Conservation (phyloP, 35 echinoderm and acorn worm species). For the Apostichopus californicus region DNA sequence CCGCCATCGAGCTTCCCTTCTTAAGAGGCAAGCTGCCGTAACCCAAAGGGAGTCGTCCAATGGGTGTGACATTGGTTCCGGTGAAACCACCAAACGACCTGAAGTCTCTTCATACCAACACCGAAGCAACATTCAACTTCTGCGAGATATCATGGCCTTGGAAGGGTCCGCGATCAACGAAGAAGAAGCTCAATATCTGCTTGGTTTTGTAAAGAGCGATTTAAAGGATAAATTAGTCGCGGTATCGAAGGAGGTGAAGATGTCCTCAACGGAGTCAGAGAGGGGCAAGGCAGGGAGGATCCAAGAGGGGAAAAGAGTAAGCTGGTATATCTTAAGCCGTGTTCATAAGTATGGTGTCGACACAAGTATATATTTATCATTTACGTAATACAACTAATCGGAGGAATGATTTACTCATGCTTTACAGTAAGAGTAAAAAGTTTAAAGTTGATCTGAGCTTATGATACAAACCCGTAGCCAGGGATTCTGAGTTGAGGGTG, state of each 20-base stretch:
- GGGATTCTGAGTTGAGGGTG: not conserved
- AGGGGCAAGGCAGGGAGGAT: not conserved
- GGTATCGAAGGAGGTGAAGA: not conserved
- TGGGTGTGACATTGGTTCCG: too few species aligned
- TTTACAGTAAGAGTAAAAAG: too few species aligned
- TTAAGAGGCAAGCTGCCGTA: too few species aligned
- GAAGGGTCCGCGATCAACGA: not conserved
- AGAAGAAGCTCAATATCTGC: not conserved
- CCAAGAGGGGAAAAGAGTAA: not conserved
- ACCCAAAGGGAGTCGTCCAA: too few species aligned
- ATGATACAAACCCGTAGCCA: not conserved
- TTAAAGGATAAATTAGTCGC: not conserved
- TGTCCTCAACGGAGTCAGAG: too few species aligned
- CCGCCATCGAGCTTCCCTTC: too few species aligned
- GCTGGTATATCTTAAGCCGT: not conserved
- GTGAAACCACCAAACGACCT: too few species aligned
- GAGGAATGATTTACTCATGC: not conserved
- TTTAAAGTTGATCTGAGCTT: too few species aligned
- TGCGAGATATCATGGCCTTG: not conserved
- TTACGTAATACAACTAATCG: not conserved
- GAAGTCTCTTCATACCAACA: not conserved
- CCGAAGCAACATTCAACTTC: not conserved
- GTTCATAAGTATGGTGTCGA: not conserved
- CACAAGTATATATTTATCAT: not conserved
- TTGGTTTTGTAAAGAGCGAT: not conserved